Evolutionary conservation across 2,888 invertebrate genomes (phyloP).

Genomic region (Mythimna lalbum): DNA sequence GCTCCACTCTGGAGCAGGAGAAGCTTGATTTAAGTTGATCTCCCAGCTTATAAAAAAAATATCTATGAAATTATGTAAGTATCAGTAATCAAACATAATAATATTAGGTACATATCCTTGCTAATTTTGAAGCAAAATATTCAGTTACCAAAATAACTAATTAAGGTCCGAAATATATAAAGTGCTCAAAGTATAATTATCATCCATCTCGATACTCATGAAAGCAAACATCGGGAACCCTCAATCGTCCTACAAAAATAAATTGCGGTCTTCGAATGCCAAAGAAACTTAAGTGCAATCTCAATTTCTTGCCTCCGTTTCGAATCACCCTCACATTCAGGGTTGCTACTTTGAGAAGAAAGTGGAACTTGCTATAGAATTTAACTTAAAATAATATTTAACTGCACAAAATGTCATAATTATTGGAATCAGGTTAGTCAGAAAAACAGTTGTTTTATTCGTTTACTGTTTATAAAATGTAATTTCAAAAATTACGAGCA

Average conservation of each 20-base stretch:
- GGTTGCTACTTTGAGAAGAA: constrained; percentile 35
- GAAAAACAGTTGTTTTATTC: too few species aligned
- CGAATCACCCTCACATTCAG: constrained; percentile 44
- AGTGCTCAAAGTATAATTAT: constrained; percentile 51
- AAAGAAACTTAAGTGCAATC: constrained; percentile 68
- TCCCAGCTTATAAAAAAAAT: too few species aligned
- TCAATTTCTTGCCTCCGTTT: constrained; percentile 59
- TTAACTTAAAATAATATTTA: too few species aligned
- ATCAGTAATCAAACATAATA: too few species aligned
- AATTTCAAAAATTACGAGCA: too few species aligned
- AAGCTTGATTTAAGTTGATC: too few species aligned
- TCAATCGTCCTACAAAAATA: constrained; percentile 68
- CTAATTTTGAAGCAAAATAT: not conserved
- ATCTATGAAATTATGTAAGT: too few species aligned
- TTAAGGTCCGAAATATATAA: constrained; percentile 40
- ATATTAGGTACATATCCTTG: not conserved
- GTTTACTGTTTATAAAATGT: not conserved
- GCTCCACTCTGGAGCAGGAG: too few species aligned
- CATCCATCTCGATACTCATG: constrained; percentile 55
- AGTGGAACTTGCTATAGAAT: not conserved
- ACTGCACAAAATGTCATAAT: too few species aligned
- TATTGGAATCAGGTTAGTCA: too few species aligned
- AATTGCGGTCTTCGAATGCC: constrained; percentile 67
- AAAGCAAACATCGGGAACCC: constrained; percentile 62
- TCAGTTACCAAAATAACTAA: not conserved